Evolutionary conservation across 2,888 invertebrate genomes (phyloP), one percentile per base, ranked within the genome.

Genomic region (Xestoiulus laeticollis): DNA sequence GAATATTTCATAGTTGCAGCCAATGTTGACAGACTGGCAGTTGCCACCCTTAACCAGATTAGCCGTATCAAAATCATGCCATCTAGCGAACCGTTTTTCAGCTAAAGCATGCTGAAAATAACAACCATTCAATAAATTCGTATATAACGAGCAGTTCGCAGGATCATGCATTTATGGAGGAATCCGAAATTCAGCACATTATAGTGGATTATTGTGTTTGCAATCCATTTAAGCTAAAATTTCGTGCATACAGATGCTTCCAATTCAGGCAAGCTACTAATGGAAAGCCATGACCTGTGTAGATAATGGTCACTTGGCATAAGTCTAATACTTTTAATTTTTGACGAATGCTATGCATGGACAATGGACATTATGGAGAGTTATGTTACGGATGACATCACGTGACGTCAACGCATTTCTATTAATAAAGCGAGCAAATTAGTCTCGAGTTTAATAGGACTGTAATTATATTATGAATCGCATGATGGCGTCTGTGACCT

Each of bases 1-100:
- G 78, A 78, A 30, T 78, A 78, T 78, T 78, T 78, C 78, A 78
- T 78, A 26, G 30, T 78, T 78, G 26, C 78, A 78, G 30, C 22
- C 26, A 22, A 78, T 30, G 10, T 78, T 78, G 22, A 26, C 30
- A 59, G 78, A 10, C 30, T 30, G 30, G 78, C 10, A 78, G 78
- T 78, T 14, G 30, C 78, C 12, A 30, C 14, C 30, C 30, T 78
- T 78, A 78, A 30, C 78, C 78, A 78, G 78, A 78, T 78, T 78
- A 78, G 78, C 22, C 30, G 30, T 14, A 78, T 78, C 26, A 78
- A 78, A 78, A 30, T 78, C 30, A 78, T 26, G 59, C 22, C 59
- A 68, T 68, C n/a, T 68, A 22, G n/a, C 59, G 26, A 68, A 22
- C 22, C 1, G 22, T 68, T 59, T n/a, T n/a, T 68, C n/a, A n/a